Base-by-base conservation (phyloP, 2,888 invertebrate species). In the Ischnura elegans region DNA sequence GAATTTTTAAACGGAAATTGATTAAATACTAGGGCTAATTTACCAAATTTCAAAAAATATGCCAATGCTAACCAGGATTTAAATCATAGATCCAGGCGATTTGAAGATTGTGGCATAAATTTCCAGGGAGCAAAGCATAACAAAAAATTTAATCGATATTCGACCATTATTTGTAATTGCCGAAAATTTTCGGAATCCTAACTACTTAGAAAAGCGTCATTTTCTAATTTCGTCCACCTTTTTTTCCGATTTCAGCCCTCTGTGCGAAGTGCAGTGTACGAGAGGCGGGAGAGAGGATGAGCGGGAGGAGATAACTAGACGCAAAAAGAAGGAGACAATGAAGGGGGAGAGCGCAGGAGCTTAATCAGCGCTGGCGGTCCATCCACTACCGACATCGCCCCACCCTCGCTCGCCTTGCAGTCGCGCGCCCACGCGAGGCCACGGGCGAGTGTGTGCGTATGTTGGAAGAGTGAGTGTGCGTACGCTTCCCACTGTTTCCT, bases 231-330 rank as follows among this genome's bases (percentile, higher is more conserved):
- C n/a, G n/a, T n/a, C n/a, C n/a, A n/a, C n/a, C n/a, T n/a, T n/a
- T n/a, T n/a, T n/a, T n/a, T n/a, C n/a, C n/a, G n/a, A n/a, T n/a
- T n/a, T n/a, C 61, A 4, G 21, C 61, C 86, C 29, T 45, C 87
- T n/a, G n/a, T n/a, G n/a, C n/a, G n/a, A n/a, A n/a, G n/a, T n/a
- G n/a, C n/a, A n/a, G n/a, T n/a, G n/a, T n/a, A n/a, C n/a, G 51
- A 47, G 87, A 87, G 51, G 87, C 46, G 8, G 36, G 45, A 87
- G 87, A 87, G 87, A 86, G 43, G 43, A 16, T 43, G 43, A 87
- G 87, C 21, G 76, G n/a, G 87, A 45, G 36, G 87, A 8, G 86
- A 4, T 19, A 51, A 19, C 51, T 19, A 51, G 47, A 8, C 43
- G 87, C 87, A 43, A n/a, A n/a, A n/a, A n/a, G n/a, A n/a, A n/a